Evolutionary conservation across 2,113 vertebrate species (phyloP).

Genomic region (Dromiciops gliroides): DNA sequence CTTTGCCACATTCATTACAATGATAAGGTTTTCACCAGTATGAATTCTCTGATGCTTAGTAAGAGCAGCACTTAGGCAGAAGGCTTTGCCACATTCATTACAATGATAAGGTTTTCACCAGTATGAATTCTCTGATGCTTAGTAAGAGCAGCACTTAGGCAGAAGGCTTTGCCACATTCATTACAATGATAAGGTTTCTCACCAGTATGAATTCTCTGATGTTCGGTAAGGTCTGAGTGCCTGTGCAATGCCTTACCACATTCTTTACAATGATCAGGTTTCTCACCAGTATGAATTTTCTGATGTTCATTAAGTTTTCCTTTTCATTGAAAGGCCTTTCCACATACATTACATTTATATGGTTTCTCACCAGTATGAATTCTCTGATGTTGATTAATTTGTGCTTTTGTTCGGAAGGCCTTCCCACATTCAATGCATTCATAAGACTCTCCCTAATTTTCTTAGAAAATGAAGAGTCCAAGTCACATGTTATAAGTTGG

Average conservation of each 20-base stretch:
- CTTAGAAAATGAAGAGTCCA: no score
- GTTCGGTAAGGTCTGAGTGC: no score
- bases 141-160: no score
- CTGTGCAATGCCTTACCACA: constrained; percentile 82
- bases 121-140: constrained; percentile 79
- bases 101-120: constrained; percentile 81
- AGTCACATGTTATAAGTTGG: no score
- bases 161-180: no score
- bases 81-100: constrained; percentile 80
- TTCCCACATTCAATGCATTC: constrained; percentile 81
- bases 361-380: constrained; percentile 77
- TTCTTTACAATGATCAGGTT: constrained; percentile 79
- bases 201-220: no score
- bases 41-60: constrained; percentile 79
- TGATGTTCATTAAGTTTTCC: constrained; percentile 80
- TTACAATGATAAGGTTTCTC: no score
- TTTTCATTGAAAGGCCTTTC: constrained; percentile 78
- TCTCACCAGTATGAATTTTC: constrained; percentile 79
- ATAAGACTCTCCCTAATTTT: constrained; percentile 54
- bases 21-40: constrained; percentile 76
- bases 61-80: constrained; percentile 77
- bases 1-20: constrained; percentile 78
- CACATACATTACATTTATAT: constrained; percentile 74
- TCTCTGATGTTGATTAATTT: constrained; percentile 71
- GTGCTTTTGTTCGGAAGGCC: constrained; percentile 85